Evolutionary conservation across 2,113 vertebrate species (phyloP).

Genomic region (Menura novaehollandiae): DNA sequence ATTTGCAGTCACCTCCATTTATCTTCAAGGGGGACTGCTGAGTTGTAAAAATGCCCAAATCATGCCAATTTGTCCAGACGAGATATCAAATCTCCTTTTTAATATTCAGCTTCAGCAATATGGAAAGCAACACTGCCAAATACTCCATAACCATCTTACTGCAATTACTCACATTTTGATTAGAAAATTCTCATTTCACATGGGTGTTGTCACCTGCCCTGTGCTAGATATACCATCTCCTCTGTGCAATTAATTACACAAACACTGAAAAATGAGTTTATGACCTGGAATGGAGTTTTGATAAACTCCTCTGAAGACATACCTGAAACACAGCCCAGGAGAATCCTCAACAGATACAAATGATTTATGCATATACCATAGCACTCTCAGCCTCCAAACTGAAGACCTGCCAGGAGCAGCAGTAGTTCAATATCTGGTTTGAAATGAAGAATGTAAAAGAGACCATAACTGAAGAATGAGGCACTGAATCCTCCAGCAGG

Average conservation of each 20-base stretch:
- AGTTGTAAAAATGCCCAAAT: background rate
- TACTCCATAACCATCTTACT: background rate
- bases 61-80: background rate
- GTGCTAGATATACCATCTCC: background rate
- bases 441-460: background rate
- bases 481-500: background rate
- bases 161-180: background rate
- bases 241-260: background rate
- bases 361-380: background rate
- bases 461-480: background rate
- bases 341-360: background rate
- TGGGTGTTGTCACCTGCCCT: background rate
- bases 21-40: background rate
- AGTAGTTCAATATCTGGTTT: background rate
- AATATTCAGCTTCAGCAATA: background rate
- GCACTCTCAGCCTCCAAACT: background rate
- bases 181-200: constrained; percentile 21
- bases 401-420: background rate
- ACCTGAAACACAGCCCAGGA: background rate
- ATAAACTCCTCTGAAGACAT: background rate
- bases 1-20: background rate
- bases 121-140: background rate
- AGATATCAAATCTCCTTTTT: background rate
- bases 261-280: background rate
- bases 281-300: background rate